Evolutionary conservation across 2,888 invertebrate species (phyloP).

Genomic region (Lepeophtheirus nordmannii): DNA sequence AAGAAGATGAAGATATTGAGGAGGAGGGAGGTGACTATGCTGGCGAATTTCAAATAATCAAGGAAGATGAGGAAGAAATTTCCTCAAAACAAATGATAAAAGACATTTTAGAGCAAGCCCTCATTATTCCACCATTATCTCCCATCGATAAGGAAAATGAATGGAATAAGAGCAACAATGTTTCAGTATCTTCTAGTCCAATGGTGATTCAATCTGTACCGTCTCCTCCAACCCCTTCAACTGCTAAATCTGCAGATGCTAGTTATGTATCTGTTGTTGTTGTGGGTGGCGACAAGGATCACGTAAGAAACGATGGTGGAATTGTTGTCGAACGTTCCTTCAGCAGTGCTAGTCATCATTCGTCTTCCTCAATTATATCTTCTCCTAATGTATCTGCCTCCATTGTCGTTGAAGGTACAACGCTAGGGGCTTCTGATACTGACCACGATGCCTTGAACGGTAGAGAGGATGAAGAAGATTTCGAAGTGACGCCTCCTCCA

Average conservation of each 20-base stretch:
- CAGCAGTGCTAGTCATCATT: conserved; percentile 5
- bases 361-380: background rate
- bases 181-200: background rate
- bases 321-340: background rate
- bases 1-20: background rate
- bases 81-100: background rate
- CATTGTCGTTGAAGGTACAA: conserved; percentile 39
- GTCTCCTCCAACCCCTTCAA: background rate
- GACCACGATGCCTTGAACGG: conserved; percentile 32
- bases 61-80: conserved; percentile 22
- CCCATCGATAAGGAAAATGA: background rate
- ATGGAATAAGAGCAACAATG: background rate
- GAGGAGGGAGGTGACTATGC: background rate
- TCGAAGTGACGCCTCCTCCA: no score
- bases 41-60: conserved; percentile 1
- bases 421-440: conserved; percentile 33
- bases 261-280: conserved; percentile 83
- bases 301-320: background rate
- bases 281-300: conserved; percentile 49
- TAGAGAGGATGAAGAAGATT: no score
- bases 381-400: conserved; percentile 29
- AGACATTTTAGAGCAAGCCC: background rate
- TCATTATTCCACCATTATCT: background rate
- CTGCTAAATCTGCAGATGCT: conserved; percentile 45
- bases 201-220: no score